Evolutionary conservation across 2,113 vertebrate genomes (phyloP).

Genomic region (Collichthys lucidus): DNA sequence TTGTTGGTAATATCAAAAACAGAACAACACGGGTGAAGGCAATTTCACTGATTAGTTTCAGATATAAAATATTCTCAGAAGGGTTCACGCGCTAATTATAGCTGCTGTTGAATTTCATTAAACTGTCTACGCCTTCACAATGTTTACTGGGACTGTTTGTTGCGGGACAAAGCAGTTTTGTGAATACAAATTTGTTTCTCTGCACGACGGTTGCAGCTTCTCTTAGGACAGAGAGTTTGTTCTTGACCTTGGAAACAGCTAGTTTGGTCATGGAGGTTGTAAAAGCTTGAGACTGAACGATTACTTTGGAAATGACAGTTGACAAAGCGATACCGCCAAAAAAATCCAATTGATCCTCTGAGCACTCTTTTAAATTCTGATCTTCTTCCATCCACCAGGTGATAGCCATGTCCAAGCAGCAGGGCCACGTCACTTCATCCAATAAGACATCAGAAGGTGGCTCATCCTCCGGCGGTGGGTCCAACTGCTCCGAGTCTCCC

Average conservation of each 20-base stretch:
- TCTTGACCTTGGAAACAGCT: neutral
- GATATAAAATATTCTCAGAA: conserved; percentile 20
- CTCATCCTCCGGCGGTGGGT: conserved; percentile 87
- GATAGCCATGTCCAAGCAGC: conserved; percentile 95
- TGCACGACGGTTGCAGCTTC: neutral
- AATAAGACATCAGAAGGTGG: conserved; percentile 87
- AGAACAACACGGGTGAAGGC: conserved; percentile 26
- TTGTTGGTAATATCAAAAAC: conserved; percentile 13
- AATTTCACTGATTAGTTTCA: conserved; percentile 55
- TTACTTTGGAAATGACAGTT: too few relatives aligned
- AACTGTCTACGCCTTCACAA: conserved; percentile 12
- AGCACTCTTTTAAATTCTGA: conserved; percentile 2
- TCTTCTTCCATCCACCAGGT: conserved; percentile 76
- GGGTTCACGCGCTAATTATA: conserved; percentile 31
- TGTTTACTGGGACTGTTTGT: neutral
- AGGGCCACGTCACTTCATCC: conserved; percentile 75
- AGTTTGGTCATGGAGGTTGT: too few relatives aligned
- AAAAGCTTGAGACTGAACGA: neutral
- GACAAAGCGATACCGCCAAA: too few relatives aligned
- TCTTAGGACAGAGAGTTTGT: neutral
- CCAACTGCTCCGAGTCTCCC: conserved; percentile 92
- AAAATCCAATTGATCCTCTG: neutral
- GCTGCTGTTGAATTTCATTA: conserved; percentile 11
- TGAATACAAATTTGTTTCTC: neutral
- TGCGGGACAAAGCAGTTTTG: neutral